Conservation (phyloP, 2,113 vertebrate genomes). For the Redunca redunca region DNA sequence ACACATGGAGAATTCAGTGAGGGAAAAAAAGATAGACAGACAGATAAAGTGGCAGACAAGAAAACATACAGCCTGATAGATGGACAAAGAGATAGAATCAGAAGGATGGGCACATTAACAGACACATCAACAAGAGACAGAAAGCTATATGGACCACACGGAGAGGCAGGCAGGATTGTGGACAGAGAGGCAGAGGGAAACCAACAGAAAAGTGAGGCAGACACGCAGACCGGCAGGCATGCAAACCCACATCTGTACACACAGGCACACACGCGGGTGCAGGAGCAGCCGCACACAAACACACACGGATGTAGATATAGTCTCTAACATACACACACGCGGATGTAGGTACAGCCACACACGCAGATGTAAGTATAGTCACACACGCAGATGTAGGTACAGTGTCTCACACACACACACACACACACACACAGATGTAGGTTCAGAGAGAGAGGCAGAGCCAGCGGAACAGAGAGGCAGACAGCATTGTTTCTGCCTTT, state of each 20-base stretch:
- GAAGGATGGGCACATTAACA: not conserved
- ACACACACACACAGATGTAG: not conserved
- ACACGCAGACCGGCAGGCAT: not conserved
- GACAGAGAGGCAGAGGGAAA: not conserved
- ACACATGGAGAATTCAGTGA: not conserved
- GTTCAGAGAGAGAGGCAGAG: not conserved
- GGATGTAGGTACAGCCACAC: not conserved
- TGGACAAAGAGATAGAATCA: not conserved
- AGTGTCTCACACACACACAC: no score
- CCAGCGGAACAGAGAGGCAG: not conserved
- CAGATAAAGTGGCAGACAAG: not conserved
- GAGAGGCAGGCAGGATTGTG: not conserved
- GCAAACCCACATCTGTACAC: no score
- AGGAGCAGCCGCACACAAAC: not conserved
- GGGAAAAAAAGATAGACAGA: not conserved
- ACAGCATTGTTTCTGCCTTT: not conserved
- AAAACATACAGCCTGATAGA: not conserved
- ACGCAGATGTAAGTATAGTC: rapidly evolving
- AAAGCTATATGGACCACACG: not conserved
- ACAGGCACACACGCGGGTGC: not conserved
- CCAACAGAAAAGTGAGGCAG: not conserved
- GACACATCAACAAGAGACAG: not conserved
- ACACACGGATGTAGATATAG: no score
- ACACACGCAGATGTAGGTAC: no score
- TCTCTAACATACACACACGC: no score